phyloP scores from a whole-genome alignment of 2,113 vertebrate species.

The Benitochromis conjunctus region DNA sequence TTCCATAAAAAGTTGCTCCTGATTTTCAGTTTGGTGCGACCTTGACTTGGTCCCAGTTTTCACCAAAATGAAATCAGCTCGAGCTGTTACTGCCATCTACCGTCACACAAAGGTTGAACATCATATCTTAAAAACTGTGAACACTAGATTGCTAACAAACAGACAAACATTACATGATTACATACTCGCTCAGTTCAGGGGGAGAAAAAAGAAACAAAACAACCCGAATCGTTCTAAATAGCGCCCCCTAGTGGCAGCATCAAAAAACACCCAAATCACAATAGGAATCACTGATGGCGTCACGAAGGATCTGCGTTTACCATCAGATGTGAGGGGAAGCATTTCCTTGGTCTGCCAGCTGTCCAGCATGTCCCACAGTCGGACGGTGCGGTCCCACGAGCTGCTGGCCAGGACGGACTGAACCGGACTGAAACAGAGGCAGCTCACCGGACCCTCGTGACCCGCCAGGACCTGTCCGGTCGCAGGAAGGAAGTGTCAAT shows the following conservation, averaged over 20 bases:
- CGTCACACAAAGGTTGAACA: too few relatives aligned
- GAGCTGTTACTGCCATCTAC: too few relatives aligned
- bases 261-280: accelerated
- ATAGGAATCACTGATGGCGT: not conserved
- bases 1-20: too few relatives aligned
- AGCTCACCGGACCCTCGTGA: conserved; percentile 90
- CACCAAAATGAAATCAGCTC: too few relatives aligned
- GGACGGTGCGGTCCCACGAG: conserved; percentile 93
- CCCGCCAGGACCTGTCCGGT: conserved; percentile 82
- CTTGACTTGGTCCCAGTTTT: too few relatives aligned
- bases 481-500: not conserved
- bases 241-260: not conserved
- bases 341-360: conserved; percentile 95
- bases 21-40: too few relatives aligned
- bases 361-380: conserved; percentile 96
- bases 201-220: not conserved
- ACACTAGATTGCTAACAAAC: too few relatives aligned
- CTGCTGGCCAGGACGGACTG: conserved; percentile 87
- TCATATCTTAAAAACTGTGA: too few relatives aligned
- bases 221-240: not conserved
- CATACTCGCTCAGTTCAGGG: too few relatives aligned
- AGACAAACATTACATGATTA: too few relatives aligned
- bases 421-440: conserved; percentile 86
- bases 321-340: conserved; percentile 80
- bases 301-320: conserved; percentile 55